phyloP scores from a whole-genome alignment of 2,888 invertebrate genomes.

The Camponotus fellah region DNA sequence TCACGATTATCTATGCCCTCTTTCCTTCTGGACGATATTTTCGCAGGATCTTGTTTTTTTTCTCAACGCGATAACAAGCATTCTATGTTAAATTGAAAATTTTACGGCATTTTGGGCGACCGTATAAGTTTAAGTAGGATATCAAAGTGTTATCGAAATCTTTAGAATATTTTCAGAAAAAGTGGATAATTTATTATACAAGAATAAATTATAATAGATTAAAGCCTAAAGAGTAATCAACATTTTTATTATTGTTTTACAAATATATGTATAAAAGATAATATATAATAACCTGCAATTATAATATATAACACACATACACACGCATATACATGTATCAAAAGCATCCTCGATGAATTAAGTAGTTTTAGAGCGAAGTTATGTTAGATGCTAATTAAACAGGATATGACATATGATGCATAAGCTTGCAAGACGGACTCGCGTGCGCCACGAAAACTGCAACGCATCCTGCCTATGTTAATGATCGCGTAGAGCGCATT shows the following conservation, averaged over 20 bases:
- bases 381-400: conserved; percentile 32
- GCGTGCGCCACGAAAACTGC: conserved; percentile 78
- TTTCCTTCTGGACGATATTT: conserved; percentile 10
- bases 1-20: conserved; percentile 48
- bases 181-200: neutral
- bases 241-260: neutral
- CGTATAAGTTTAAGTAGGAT: neutral
- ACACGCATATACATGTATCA: neutral
- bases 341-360: neutral
- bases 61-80: neutral
- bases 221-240: neutral
- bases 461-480: conserved; percentile 78
- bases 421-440: conserved; percentile 62
- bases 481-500: conserved; percentile 66
- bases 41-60: neutral
- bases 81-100: neutral
- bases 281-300: neutral
- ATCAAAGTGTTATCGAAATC: neutral
- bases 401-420: conserved; percentile 22
- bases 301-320: neutral
- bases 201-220: neutral
- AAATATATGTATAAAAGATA: neutral
- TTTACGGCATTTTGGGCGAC: neutral
- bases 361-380: conserved; percentile 11
- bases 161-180: neutral